Conservation (phyloP, 1,140 invertebrate species). For the Papilio polyxenes region DNA sequence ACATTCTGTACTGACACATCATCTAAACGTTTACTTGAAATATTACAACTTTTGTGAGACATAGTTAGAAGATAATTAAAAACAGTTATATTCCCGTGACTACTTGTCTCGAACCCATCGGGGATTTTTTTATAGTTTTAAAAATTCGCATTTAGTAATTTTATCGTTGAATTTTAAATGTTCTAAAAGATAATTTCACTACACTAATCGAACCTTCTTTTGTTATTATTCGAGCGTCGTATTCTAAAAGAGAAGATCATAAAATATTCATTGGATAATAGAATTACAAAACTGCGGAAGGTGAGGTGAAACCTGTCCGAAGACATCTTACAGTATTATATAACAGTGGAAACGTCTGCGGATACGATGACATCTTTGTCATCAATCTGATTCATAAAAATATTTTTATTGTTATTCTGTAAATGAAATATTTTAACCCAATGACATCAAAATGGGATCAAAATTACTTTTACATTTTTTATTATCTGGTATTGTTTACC, state of each 20-base stretch:
- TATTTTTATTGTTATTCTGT: conserved; percentile 34
- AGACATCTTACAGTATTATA: conserved; percentile 39
- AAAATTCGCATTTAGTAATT: no score
- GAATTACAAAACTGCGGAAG: conserved; percentile 53
- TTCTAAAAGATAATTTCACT: neutral
- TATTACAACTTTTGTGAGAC: neutral
- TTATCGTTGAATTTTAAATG: neutral
- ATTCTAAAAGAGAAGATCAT: neutral
- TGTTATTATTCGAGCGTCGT: neutral
- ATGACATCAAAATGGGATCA: neutral
- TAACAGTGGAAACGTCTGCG: conserved; percentile 40
- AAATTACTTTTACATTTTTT: neutral
- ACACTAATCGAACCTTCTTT: neutral
- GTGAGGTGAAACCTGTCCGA: conserved; percentile 45
- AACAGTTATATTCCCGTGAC: no score
- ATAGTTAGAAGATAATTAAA: no score
- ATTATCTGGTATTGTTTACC: neutral
- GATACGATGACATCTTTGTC: conserved; percentile 43
- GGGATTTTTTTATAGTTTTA: no score
- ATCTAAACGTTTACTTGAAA: neutral
- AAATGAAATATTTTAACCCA: neutral
- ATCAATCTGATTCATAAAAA: conserved; percentile 34
- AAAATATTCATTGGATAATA: conserved; percentile 47
- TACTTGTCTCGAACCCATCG: no score
- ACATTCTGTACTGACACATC: neutral